Evolutionary conservation across 1,140 invertebrate species (phyloP).

Genomic region (Amphibalanus amphitrite): DNA sequence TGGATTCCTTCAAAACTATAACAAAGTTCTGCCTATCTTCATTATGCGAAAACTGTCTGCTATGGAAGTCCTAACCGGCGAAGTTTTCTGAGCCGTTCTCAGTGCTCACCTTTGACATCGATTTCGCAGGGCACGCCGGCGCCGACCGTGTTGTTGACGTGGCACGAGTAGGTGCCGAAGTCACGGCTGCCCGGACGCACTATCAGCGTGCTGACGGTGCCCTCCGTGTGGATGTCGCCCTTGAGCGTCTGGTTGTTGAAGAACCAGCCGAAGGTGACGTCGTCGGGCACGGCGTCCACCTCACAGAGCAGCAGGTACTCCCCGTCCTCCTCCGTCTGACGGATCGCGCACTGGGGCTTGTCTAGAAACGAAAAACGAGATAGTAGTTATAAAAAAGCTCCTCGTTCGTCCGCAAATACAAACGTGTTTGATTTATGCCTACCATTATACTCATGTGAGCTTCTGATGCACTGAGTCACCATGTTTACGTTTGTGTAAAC

Average conservation of each 20-base stretch:
- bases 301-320: slow-evolving; percentile 56
- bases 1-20: no score
- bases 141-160: slow-evolving; percentile 65
- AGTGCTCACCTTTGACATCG: slow-evolving; percentile 50
- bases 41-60: no score
- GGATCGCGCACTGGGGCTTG: slow-evolving; percentile 64
- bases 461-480: no score
- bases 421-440: no score
- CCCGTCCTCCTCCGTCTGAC: slow-evolving; percentile 47
- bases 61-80: no score
- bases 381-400: no score
- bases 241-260: slow-evolving; percentile 55
- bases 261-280: slow-evolving; percentile 66
- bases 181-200: slow-evolving; percentile 33
- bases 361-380: slow-evolving; percentile 40
- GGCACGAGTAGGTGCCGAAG: slow-evolving; percentile 62
- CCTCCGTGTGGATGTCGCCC: slow-evolving; percentile 29
- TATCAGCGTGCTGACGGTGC: slow-evolving; percentile 18
- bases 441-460: no score
- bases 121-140: slow-evolving; percentile 51
- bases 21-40: no score
- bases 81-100: no score
- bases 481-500: no score
- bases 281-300: slow-evolving; percentile 56
- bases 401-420: no score